Evolutionary conservation across 2,797 vertebrate species (phyloP).

Genomic region (Notolepis coatsorum): DNA sequence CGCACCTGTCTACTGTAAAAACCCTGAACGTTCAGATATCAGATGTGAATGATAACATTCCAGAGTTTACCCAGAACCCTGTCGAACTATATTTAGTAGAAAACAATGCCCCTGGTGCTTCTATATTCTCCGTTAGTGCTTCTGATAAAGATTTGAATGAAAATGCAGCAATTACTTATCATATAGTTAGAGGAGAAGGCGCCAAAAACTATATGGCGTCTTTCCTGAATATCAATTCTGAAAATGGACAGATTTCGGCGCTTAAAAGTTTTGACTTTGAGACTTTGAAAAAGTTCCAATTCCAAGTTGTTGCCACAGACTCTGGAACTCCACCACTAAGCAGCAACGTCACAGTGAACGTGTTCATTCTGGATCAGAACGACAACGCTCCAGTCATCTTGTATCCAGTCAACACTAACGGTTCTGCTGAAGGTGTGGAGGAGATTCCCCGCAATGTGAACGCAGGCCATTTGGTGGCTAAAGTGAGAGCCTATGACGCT

Average conservation of each 20-base stretch:
- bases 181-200: conserved; percentile 50
- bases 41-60: conserved; percentile 78
- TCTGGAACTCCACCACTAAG: conserved; percentile 56
- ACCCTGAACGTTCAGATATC: conserved; percentile 64
- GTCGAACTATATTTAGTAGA: conserved; percentile 73
- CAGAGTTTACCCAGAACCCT: conserved; percentile 66
- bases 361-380: conserved; percentile 69
- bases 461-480: conserved; percentile 58
- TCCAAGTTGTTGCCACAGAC: conserved; percentile 63
- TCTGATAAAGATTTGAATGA: conserved; percentile 82
- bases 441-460: conserved; percentile 35
- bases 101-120: conserved; percentile 68
- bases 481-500: conserved; percentile 63
- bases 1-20: conserved; percentile 62
- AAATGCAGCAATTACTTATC: conserved; percentile 85
- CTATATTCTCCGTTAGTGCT: conserved; percentile 72
- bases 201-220: conserved; percentile 28
- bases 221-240: conserved; percentile 48
- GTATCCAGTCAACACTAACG: conserved; percentile 53
- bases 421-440: conserved; percentile 54
- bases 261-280: conserved; percentile 63
- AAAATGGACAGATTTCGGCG: conserved; percentile 35
- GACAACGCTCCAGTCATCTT: conserved; percentile 65
- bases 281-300: conserved; percentile 56
- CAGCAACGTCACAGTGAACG: conserved; percentile 57